Percentiles rank a stretch among this genome's conserved stretches.
These are phyloP conservation scores for Polydrusus pterygomalis DNA, from an alignment of 2,888 invertebrate species.

Conservation along the genomic window DNA sequence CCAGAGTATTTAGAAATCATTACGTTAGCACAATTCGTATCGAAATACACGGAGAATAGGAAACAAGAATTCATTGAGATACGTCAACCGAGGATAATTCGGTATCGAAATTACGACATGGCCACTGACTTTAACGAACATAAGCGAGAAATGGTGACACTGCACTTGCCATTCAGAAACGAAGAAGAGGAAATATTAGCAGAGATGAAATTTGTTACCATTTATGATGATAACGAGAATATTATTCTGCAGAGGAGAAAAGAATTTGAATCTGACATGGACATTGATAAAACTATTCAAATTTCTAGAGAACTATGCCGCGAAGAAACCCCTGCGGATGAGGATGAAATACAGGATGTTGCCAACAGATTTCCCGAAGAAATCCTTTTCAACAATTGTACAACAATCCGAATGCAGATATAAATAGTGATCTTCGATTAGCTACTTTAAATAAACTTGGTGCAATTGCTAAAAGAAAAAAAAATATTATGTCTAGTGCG, in stretches of 20 bases:
- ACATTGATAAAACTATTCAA: too few species aligned
- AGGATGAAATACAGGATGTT: too few species aligned
- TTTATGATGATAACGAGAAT: constrained; percentile 34
- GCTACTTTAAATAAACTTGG: not conserved
- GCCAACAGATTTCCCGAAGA: too few species aligned
- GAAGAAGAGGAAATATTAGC: constrained; percentile 38
- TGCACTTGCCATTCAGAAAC: constrained; percentile 33
- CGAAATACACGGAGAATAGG: too few species aligned
- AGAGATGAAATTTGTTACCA: constrained; percentile 28
- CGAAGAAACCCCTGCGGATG: too few species aligned
- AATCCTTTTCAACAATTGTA: too few species aligned
- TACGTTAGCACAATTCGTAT: too few species aligned
- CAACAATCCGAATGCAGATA: not conserved
- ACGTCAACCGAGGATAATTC: too few species aligned
- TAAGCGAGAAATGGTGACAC: constrained; percentile 41
- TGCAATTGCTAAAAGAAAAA: not conserved
- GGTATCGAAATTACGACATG: too few species aligned
- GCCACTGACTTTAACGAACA: constrained; percentile 26
- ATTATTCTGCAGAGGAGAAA: not conserved
- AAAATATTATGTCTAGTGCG: not conserved
- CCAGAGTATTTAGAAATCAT: too few species aligned
- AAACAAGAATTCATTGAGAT: too few species aligned
- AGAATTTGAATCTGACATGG: constrained; percentile 6
- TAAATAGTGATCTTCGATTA: constrained; percentile 1
- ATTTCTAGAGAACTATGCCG: too few species aligned